Percentiles rank a stretch among this genome's conserved stretches.
phyloP scores from a whole-genome alignment of 2,113 vertebrate species.

The Micronycteris hirsuta region DNA sequence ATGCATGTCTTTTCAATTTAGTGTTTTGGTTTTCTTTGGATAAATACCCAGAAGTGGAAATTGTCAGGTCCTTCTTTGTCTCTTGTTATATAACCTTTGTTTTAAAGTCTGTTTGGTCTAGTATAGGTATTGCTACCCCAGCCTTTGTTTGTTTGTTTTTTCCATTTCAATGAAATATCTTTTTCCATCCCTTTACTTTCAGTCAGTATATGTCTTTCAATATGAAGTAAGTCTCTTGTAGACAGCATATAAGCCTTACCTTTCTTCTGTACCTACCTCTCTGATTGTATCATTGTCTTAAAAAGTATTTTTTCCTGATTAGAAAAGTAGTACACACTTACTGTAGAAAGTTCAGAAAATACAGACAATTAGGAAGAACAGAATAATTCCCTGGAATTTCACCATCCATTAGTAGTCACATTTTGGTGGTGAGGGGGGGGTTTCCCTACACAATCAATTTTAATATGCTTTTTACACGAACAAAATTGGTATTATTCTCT shows the following conservation, averaged over 20 bases:
- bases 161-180: background rate
- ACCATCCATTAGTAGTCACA: background rate
- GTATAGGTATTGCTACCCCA: background rate
- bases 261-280: background rate
- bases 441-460: background rate
- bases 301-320: background rate
- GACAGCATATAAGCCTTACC: background rate
- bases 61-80: background rate
- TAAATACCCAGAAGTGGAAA: background rate
- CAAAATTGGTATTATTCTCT: background rate
- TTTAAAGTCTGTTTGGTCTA: background rate
- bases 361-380: background rate
- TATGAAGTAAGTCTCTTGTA: background rate
- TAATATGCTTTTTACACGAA: background rate
- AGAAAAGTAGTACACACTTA: background rate
- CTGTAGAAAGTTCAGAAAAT: background rate
- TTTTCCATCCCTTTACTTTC: background rate
- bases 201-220: background rate
- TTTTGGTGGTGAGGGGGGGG: too few species aligned
- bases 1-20: background rate
- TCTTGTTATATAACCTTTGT: background rate
- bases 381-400: background rate
- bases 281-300: background rate
- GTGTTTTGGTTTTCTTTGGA: background rate
- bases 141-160: background rate